Base-by-base conservation (phyloP, 2,888 invertebrate genomes). In the Chrysolina americana region DNA sequence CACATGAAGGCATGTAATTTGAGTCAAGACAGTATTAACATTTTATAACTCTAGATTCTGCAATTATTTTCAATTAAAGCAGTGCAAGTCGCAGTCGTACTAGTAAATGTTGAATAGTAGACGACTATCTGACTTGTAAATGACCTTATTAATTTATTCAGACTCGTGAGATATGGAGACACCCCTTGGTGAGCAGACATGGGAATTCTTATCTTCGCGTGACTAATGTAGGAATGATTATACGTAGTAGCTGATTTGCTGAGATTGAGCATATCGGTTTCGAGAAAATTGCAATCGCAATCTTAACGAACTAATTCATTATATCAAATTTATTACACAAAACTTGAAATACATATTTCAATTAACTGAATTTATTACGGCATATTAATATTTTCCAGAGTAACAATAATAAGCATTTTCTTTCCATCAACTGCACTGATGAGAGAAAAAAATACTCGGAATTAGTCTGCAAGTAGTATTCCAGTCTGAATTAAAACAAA, bases 21-120 rank as follows among this genome's bases (percentile, higher is more conserved):
- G 53, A 68, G 53, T 56, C 68, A 53, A 68, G 68, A 53, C 68
- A 15, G 41, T 68, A 73, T 78, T 78, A 77, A 72, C 71, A 79
- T 77, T 78, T 77, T 73, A 76, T 79, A 76, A 78, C 71, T 73
- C 68, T 62, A 66, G 69, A 73, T 70, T 76, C 70, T 78, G 78
- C 83, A 83, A 83, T 84, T 84, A 83, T 80, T 83, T 82, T 82
- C 83, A 84, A 84, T 84, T 84, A 83, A 83, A 80, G 79, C 81
- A 78, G 78, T 78, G 77, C 81, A 72, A 76, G 62, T 70, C 65
- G 75, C 64, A 70, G 50, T 68, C 17, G 62, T 71, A 76, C 77
- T 78, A 77, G 76, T 82, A 81, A 80, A 83, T 82, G 83, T 82
- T 81, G 83, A 82, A 83, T 81, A 77, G 79, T 76, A 76, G 74